A percentile compares a stretch with the other conserved stretches of the same genome.
These are phyloP conservation scores for Ispidina picta DNA, from an alignment of 2,797 vertebrate genomes.

Conservation along the genomic window DNA sequence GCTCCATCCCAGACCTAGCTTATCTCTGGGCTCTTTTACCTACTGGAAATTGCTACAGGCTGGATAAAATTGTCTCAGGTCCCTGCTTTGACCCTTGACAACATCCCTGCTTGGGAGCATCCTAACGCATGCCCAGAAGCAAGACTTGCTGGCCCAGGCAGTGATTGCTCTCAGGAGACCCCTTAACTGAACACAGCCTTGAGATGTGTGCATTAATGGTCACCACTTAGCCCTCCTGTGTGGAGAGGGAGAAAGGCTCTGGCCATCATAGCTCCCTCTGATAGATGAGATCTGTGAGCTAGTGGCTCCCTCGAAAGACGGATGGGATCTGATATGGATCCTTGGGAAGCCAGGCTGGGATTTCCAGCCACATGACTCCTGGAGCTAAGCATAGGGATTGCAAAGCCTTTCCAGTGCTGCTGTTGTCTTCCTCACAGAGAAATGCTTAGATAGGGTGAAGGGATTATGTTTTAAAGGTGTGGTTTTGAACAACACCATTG, in stretches of 20 bases:
- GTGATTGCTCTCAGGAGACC: accelerated
- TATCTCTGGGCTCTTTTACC: background rate
- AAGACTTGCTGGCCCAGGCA: background rate
- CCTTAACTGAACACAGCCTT: background rate
- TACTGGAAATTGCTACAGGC: background rate
- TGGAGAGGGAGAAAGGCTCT: background rate
- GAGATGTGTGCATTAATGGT: background rate
- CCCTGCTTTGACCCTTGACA: background rate
- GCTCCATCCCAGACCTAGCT: background rate
- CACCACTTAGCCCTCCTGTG: background rate
- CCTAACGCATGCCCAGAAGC: background rate
- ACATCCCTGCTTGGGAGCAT: background rate
- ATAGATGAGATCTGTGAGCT: background rate
- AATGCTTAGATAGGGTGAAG: background rate
- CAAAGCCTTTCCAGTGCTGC: background rate
- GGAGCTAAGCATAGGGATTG: background rate
- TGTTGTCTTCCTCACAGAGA: accelerated
- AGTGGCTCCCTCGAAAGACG: background rate
- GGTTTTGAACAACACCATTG: accelerated
- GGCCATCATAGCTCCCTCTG: background rate
- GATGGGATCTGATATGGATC: background rate
- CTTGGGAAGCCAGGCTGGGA: background rate
- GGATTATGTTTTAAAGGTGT: background rate
- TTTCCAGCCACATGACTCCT: background rate
- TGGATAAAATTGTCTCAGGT: background rate